Evolutionary conservation across 2,888 invertebrate genomes (phyloP), one percentile per base, ranked within the genome.

Genomic region (Pachliopta kotzebuea): DNA sequence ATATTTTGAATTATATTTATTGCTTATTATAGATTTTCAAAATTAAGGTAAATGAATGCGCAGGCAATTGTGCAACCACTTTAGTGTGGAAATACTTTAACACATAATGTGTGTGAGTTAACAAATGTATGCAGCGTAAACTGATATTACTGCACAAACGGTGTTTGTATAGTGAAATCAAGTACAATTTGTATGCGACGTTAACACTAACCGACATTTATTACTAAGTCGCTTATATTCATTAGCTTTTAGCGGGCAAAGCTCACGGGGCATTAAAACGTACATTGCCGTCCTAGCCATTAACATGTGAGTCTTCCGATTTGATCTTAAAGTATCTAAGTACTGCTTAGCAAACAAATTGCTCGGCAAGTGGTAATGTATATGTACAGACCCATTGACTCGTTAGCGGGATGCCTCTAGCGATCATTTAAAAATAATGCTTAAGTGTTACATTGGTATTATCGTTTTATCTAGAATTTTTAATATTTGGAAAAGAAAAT

Each of bases 171-270:
- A 72, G 70, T 78, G 75, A 76, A 73, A 76, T 75, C 75, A 78
- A 72, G 71, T 68, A 68, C 80, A 78, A 87, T 86, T 88, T 84
- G 85, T 86, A 86, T 85, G 83, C 86, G 69, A 71, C 75, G 77
- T 77, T 74, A 79, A 83, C 80, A 78, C 76, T 68, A 74, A 68
- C 65, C 70, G 77, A 82, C 80, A 74, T 84, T 83, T 81, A 86
- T 81, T 81, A 78, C 78, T 71, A 75, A 75, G 77, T 67, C 65
- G 67, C 71, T 74, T 70, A 70, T 72, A 74, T 73, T 80, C 76
- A 82, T 83, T 79, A 80, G 78, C 78, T 78, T 72, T 76, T 75
- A 73, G 76, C 73, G 67, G 71, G 67, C 69, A 68, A 71, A 64
- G 66, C 68, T 66, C 72, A 69, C 68, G 67, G 65, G 62, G 67